Base-by-base conservation (phyloP, 2,888 invertebrate genomes). In the Agrilus mali region DNA sequence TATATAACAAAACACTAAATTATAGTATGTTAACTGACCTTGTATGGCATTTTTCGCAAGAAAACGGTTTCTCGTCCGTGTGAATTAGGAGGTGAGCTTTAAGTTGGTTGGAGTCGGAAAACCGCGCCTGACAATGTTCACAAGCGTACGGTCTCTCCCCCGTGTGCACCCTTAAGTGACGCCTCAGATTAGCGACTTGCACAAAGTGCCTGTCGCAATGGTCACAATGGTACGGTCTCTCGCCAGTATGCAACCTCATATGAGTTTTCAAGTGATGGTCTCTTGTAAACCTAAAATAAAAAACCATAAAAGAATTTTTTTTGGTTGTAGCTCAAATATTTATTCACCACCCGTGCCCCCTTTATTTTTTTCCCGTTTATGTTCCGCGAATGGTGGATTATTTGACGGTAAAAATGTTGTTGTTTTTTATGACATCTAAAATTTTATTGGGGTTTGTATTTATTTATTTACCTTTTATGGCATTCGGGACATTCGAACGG, bases 201-300 rank as follows among this genome's bases (percentile, higher is more conserved):
- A 93, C 92, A 65, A 93, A 93, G 61, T 89, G 86, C 2, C 90
- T 78, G 51, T 92, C 89, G 68, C 93, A 93, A 64, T 88, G 88
- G 41, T 82, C 82, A 67, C 93, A 93, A 59, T 86, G 84, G 66
- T 92, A 93, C 0, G 93, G 93, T 57, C 92, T 86, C 64, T 93
- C 93, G 1, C 93, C 93, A 2, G 93, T 93, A 65, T 93, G 93
- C 47, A 93, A 70, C 20, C 93, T 75, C 75, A 93, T 84, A 67
- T 93, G 93, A 1, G 93, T 93, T 68, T 93, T 93, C 41, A 93
- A 71, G 59, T 93, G 93, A 59, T 93, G 93, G 62, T 93, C 93
- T 40, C 93, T 76, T 2, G 92, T 93, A 66, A 93, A 93, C 50
- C 89, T 27, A 27, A 27, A 27, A 27, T 5, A 27, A 27, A 27